A percentile compares a stretch with the other conserved stretches of the same genome.
Evolutionary conservation across 1,140 invertebrate species (phyloP).

Genomic region (Drosophila azteca): DNA sequence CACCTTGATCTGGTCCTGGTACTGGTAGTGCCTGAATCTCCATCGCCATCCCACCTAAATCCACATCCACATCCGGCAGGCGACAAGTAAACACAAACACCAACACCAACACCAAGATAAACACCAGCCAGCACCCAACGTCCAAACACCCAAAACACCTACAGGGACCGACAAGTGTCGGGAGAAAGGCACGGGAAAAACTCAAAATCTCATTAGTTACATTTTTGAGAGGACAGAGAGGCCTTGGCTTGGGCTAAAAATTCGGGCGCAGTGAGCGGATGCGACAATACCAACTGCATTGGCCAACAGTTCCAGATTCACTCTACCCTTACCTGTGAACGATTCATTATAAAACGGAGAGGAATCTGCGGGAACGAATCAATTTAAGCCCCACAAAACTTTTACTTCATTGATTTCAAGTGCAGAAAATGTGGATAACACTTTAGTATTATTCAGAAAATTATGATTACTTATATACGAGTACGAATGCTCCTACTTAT

Average conservation of each 20-base stretch:
- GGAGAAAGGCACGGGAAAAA: constrained; percentile 15
- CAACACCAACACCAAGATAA: constrained; percentile 27
- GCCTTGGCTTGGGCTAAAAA: constrained; percentile 23
- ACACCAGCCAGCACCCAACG: background rate
- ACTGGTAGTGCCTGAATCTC: constrained; percentile 6
- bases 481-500: too few species aligned
- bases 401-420: too few species aligned
- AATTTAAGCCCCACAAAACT: too few species aligned
- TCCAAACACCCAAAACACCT: constrained; percentile 17
- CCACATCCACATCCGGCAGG: constrained; percentile 47
- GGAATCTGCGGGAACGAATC: too few species aligned
- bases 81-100: constrained; percentile 55
- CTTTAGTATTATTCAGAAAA: too few species aligned
- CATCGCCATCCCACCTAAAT: background rate
- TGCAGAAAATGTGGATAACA: too few species aligned
- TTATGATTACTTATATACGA: too few species aligned
- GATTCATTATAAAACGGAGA: too few species aligned
- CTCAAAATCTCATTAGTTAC: constrained; percentile 58
- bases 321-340: background rate
- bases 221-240: constrained; percentile 42
- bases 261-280: constrained; percentile 21
- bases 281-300: background rate
- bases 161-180: constrained; percentile 7
- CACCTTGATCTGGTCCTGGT: constrained; percentile 13
- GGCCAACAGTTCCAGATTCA: background rate